Conservation (phyloP, 2,113 vertebrate genomes). For the Cyprinodon brontotheroides region DNA sequence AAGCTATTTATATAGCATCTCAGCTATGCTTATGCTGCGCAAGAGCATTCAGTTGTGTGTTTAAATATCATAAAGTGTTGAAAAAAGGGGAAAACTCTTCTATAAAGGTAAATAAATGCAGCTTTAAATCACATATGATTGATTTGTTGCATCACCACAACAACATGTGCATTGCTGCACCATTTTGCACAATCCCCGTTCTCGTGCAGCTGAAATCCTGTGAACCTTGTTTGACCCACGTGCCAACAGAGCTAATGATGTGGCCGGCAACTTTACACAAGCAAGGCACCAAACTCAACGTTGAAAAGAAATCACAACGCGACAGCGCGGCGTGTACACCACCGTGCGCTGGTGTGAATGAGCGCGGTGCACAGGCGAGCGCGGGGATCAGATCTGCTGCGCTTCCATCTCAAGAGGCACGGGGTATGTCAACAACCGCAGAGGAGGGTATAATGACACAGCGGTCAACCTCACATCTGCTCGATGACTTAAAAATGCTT, state of each 20-base stretch:
- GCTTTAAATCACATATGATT: not conserved
- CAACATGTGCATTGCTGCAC: not conserved
- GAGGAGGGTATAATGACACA: constrained; percentile 61
- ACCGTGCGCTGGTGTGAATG: constrained; percentile 3
- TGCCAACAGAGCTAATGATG: constrained; percentile 39
- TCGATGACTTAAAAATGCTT: constrained; percentile 49
- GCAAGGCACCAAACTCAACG: constrained; percentile 5
- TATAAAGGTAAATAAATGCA: not conserved
- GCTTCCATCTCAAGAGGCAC: constrained; percentile 45
- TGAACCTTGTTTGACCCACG: constrained; percentile 14
- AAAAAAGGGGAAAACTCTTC: not conserved
- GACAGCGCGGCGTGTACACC: constrained; percentile 1
- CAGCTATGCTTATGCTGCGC: not conserved
- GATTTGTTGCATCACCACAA: not conserved
- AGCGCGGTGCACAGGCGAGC: constrained; percentile 7
- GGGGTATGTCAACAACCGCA: constrained; percentile 54
- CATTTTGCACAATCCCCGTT: not conserved
- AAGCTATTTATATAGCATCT: not conserved
- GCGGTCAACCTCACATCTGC: constrained; percentile 68
- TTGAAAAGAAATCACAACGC: constrained; percentile 34
- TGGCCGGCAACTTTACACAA: constrained; percentile 40
- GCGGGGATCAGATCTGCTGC: constrained; percentile 30
- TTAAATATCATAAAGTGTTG: not conserved
- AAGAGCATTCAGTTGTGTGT: not conserved
- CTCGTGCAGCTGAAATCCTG: not conserved